Conservation (phyloP, 1,140 invertebrate species). For the Aphaenogaster rudis region DNA sequence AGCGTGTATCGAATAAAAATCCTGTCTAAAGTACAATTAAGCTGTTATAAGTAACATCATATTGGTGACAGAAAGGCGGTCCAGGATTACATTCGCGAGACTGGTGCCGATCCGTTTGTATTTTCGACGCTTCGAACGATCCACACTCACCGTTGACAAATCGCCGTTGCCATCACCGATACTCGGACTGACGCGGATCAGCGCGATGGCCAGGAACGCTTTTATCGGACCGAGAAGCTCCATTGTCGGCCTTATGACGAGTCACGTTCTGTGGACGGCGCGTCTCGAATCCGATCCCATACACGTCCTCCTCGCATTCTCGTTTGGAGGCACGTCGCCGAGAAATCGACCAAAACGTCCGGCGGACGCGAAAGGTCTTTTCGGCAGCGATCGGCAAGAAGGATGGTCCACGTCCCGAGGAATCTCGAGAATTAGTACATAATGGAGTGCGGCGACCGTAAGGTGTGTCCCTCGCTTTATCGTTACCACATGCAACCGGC, state of each 20-base stretch:
- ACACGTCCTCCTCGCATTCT: constrained; percentile 2
- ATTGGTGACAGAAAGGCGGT: background rate
- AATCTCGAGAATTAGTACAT: constrained; percentile 74
- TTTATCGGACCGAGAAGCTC: constrained; percentile 78
- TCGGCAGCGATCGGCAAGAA: background rate
- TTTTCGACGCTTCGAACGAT: background rate
- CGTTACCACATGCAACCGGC: background rate
- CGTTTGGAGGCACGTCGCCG: constrained; percentile 39
- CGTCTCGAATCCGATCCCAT: constrained; percentile 25
- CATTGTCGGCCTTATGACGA: constrained; percentile 68
- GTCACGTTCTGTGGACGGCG: constrained; percentile 26
- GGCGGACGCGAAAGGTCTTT: background rate
- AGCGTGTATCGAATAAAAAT: background rate
- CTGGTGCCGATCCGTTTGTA: background rate
- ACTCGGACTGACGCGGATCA: constrained; percentile 25
- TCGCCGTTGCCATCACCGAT: constrained; percentile 44
- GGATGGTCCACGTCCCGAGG: background rate
- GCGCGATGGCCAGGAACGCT: constrained; percentile 75
- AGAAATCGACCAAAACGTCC: constrained; percentile 36
- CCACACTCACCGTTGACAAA: constrained; percentile 80
- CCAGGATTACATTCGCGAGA: background rate
- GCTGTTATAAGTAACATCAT: background rate
- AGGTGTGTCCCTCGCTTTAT: constrained; percentile 60
- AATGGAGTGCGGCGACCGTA: constrained; percentile 76
- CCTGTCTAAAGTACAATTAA: background rate